Evolutionary conservation across 2,888 invertebrate species (phyloP).

Genomic region (Xestia rhomboidea): DNA sequence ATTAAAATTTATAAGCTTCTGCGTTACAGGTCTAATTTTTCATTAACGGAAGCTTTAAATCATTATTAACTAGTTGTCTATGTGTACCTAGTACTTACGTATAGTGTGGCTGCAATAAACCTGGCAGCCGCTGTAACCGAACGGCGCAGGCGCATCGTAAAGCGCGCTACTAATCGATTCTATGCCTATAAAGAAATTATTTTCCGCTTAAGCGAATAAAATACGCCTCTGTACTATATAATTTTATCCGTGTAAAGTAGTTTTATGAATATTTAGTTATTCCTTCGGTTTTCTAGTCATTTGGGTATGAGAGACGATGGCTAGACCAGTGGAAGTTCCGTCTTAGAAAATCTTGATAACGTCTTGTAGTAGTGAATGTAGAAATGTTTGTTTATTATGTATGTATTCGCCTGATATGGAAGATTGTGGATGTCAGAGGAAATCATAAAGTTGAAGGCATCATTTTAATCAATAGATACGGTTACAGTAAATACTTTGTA

Average conservation of each 20-base stretch:
- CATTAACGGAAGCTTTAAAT: conserved; percentile 58
- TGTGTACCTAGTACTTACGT: conserved; percentile 47
- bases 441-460: conserved; percentile 38
- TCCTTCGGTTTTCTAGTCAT: conserved; percentile 41
- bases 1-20: conserved; percentile 49
- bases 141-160: conserved; percentile 74
- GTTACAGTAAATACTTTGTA: conserved; percentile 6
- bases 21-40: conserved; percentile 49
- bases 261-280: conserved; percentile 63
- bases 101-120: conserved; percentile 61
- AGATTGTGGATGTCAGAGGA: conserved; percentile 41
- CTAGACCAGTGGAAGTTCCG: conserved; percentile 21
- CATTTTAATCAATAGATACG: conserved; percentile 3
- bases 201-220: conserved; percentile 74
- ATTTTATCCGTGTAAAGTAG: conserved; percentile 67
- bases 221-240: conserved; percentile 66
- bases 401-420: conserved; percentile 31
- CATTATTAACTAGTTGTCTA: conserved; percentile 50
- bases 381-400: conserved; percentile 32
- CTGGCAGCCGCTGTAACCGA: conserved; percentile 57
- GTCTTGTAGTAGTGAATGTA: conserved; percentile 6
- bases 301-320: conserved; percentile 25
- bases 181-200: conserved; percentile 79
- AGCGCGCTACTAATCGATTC: conserved; percentile 78
- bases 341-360: conserved; percentile 45